These are phyloP conservation scores for Megaceryle maxima DNA, from an alignment of 2,113 vertebrate genomes.

Conservation along the genomic window DNA sequence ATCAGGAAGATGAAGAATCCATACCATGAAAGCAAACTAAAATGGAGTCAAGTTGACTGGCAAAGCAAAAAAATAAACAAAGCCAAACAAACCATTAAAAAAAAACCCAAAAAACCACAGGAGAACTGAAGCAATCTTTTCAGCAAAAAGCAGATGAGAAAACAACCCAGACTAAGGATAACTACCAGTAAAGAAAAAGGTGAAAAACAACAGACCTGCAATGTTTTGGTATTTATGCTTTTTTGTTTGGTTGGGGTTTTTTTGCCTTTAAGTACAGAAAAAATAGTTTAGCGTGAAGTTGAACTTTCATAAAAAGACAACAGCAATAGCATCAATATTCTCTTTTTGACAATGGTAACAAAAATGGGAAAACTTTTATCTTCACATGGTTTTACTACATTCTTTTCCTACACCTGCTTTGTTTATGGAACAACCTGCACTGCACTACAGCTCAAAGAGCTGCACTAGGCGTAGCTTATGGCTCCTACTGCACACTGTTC, in stretches of 20 bases:
- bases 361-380: not conserved
- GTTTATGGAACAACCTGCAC: not conserved
- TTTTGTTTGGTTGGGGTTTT: not conserved
- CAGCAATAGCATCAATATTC: not conserved
- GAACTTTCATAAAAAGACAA: not conserved
- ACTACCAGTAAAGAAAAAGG: not conserved
- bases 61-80: not conserved
- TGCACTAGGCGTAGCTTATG: accelerated
- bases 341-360: not conserved
- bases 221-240: not conserved
- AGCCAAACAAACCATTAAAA: too few species aligned
- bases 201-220: not conserved
- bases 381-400: not conserved
- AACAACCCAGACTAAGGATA: not conserved
- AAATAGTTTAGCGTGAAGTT: not conserved
- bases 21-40: not conserved
- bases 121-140: not conserved
- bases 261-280: not conserved
- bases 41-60: not conserved
- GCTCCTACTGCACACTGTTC: not conserved
- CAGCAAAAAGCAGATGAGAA: not conserved
- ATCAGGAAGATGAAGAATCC: not conserved
- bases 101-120: not conserved
- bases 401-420: not conserved
- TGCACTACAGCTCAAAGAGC: not conserved